phyloP scores from a whole-genome alignment of 37 sponge, comb jelly and placozoan species.

The Oscarella lobularis region DNA sequence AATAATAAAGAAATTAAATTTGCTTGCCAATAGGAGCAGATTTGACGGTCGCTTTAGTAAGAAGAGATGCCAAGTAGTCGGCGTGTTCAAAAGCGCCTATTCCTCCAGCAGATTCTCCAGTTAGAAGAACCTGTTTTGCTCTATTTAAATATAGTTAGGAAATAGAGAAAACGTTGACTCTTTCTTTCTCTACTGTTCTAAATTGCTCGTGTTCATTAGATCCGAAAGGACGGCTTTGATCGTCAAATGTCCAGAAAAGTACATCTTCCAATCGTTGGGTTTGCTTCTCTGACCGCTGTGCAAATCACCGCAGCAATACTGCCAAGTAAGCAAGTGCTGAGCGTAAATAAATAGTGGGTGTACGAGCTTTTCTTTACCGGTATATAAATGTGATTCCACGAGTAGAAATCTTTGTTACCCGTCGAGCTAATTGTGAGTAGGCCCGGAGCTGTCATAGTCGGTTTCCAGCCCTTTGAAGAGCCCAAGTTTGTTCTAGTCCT shows the following conservation, averaged over 20 bases:
- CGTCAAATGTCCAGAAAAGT: constrained; percentile 6
- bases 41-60: background rate
- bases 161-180: background rate
- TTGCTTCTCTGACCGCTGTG: constrained; percentile 1
- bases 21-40: background rate
- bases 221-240: background rate
- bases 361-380: too few species aligned
- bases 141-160: background rate
- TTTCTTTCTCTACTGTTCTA: background rate
- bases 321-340: too few species aligned
- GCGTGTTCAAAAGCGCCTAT: constrained; percentile 5
- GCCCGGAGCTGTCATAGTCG: background rate
- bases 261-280: background rate
- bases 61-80: background rate
- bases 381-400: background rate
- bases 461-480: background rate
- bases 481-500: background rate
- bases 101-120: constrained; percentile 4
- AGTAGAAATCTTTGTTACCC: background rate
- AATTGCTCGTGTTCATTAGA: background rate
- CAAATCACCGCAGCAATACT: constrained; percentile 1
- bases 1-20: too few species aligned
- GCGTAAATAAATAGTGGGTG: too few species aligned
- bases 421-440: background rate
- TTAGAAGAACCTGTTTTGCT: background rate